Evolutionary conservation across 1,140 invertebrate genomes (phyloP).

Genomic region (Campoletis sonorensis): DNA sequence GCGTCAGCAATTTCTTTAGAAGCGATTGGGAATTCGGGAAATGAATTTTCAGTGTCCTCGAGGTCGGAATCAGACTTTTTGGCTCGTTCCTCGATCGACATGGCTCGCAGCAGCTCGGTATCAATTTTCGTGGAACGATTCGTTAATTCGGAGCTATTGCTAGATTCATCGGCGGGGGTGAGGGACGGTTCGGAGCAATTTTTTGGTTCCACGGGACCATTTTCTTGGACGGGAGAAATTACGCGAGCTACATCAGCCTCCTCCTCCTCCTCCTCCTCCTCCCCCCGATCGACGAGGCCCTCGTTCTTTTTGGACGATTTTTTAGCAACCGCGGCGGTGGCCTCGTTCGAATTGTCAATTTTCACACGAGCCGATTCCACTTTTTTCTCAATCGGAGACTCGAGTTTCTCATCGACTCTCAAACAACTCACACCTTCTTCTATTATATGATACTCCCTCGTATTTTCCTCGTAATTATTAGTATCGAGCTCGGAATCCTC

Average conservation of each 20-base stretch:
- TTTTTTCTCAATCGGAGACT: background rate
- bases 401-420: constrained; percentile 44
- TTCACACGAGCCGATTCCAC: background rate
- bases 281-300: background rate
- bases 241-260: too few species aligned
- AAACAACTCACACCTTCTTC: constrained; percentile 58
- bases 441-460: constrained; percentile 53
- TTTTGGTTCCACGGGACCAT: too few species aligned
- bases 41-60: constrained; percentile 36
- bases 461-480: constrained; percentile 48
- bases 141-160: constrained; percentile 26
- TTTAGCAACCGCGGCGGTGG: background rate
- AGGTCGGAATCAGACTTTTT: constrained; percentile 27
- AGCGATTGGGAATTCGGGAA: background rate
- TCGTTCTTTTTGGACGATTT: constrained; percentile 20
- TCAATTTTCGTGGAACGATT: constrained; percentile 38
- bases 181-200: too few species aligned
- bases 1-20: background rate
- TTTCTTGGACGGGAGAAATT: background rate
- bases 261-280: too few species aligned
- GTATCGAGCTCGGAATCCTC: constrained; percentile 44
- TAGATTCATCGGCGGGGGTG: background rate
- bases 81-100: constrained; percentile 9
- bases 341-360: background rate
- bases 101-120: background rate